Conservation (phyloP, 1,140 invertebrate species). For the Arctopsyche grandis region DNA sequence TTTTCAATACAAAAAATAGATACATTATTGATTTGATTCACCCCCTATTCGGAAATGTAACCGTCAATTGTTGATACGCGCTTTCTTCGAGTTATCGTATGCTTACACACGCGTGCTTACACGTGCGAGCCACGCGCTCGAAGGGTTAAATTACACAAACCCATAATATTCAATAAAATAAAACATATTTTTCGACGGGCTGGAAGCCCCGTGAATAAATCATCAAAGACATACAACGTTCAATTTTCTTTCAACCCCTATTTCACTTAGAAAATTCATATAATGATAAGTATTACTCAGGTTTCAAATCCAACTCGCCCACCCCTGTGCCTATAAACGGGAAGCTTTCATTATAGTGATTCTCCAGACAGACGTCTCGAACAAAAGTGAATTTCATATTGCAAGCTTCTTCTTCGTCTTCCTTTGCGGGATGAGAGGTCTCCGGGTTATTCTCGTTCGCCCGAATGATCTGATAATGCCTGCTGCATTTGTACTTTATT, state of each 20-base stretch:
- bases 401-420: background rate
- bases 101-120: slow-evolving; percentile 17
- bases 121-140: slow-evolving; percentile 44
- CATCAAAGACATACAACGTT: slow-evolving; percentile 53
- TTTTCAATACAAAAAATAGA: too few species aligned
- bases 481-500: slow-evolving; percentile 42
- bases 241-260: slow-evolving; percentile 48
- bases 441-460: slow-evolving; percentile 33
- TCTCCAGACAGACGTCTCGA: slow-evolving; percentile 23
- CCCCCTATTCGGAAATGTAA: background rate
- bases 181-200: background rate
- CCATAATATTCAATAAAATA: background rate
- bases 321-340: background rate
- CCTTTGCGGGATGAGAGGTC: slow-evolving; percentile 14
- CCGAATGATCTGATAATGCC: slow-evolving; percentile 44
- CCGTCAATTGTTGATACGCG: background rate
- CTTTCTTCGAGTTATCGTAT: slow-evolving; percentile 26
- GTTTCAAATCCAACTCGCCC: slow-evolving; percentile 52
- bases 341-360: slow-evolving; percentile 45
- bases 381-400: slow-evolving; percentile 52
- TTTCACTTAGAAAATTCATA: slow-evolving; percentile 16
- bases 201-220: slow-evolving; percentile 49
- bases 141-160: slow-evolving; percentile 31
- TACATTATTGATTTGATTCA: background rate
- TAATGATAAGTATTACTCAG: slow-evolving; percentile 55